phyloP scores from a whole-genome alignment of 37 sponge, comb jelly and placozoan species.

The Ianthella basta region DNA sequence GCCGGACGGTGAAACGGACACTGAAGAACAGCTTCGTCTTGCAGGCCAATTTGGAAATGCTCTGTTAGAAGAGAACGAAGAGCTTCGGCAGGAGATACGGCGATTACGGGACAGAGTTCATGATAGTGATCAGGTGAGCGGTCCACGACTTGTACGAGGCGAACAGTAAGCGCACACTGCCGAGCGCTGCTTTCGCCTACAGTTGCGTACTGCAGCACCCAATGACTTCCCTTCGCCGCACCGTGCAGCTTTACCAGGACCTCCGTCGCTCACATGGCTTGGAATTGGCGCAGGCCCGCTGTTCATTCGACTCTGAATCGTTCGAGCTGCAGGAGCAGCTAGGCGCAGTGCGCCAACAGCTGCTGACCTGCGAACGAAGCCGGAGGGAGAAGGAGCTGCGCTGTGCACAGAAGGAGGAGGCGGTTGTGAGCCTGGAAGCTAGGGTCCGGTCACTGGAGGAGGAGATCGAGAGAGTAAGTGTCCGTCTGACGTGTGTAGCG shows the following conservation, averaged over 20 bases:
- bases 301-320: background rate
- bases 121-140: background rate
- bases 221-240: background rate
- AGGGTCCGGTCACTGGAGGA: background rate
- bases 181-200: too few species aligned
- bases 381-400: background rate
- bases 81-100: background rate
- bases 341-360: background rate
- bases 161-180: background rate
- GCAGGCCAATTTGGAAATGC: constrained; percentile 26
- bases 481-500: too few species aligned
- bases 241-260: background rate
- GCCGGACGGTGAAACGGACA: too few species aligned
- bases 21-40: constrained; percentile 4
- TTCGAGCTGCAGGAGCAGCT: constrained; percentile 14
- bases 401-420: background rate
- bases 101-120: background rate
- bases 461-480: background rate
- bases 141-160: too few species aligned
- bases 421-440: background rate
- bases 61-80: constrained; percentile 39
- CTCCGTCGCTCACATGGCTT: background rate
- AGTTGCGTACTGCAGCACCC: background rate
- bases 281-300: background rate
- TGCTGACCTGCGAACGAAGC: background rate